Evolutionary conservation across 1,140 invertebrate species (phyloP).

Genomic region (Bombus ignitus): DNA sequence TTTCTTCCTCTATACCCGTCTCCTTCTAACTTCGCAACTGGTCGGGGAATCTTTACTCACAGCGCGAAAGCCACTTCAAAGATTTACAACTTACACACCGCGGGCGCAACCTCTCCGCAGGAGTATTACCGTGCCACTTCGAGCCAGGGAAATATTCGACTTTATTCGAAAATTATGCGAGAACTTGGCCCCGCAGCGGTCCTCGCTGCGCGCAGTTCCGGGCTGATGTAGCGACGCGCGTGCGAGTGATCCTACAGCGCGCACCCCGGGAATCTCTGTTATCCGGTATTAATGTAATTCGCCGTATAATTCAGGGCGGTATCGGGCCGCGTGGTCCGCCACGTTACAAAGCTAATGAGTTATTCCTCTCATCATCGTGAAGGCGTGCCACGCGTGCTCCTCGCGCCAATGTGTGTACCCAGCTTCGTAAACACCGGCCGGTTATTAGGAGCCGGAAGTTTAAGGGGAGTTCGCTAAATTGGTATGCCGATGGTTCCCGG

Average conservation of each 20-base stretch:
- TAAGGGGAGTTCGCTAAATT: not conserved
- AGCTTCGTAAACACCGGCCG: not conserved
- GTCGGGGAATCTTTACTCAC: constrained; percentile 27
- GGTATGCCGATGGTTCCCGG: not conserved
- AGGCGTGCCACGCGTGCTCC: constrained; percentile 5
- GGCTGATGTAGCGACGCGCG: not conserved
- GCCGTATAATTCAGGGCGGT: constrained; percentile 23
- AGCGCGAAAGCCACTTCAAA: constrained; percentile 34
- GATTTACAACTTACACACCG: constrained; percentile 41
- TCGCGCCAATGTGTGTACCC: not conserved
- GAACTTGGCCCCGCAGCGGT: constrained; percentile 7
- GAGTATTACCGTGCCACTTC: constrained; percentile 4
- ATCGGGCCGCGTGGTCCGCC: not conserved
- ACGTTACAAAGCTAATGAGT: constrained; percentile 44
- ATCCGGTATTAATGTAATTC: constrained; percentile 33
- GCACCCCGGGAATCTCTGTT: constrained; percentile 10
- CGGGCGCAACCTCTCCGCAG: not conserved
- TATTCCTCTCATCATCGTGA: constrained; percentile 30
- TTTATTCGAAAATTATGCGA: constrained; percentile 47
- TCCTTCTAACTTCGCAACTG: not conserved
- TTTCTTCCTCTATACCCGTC: too few species aligned
- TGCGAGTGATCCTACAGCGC: not conserved
- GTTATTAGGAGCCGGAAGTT: constrained; percentile 13
- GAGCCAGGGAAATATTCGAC: constrained; percentile 27
- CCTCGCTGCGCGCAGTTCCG: too few species aligned